Evolutionary conservation across 2,888 invertebrate species (phyloP), one percentile per base, ranked within the genome.

Genomic region (Noctuana brunneofusca): DNA sequence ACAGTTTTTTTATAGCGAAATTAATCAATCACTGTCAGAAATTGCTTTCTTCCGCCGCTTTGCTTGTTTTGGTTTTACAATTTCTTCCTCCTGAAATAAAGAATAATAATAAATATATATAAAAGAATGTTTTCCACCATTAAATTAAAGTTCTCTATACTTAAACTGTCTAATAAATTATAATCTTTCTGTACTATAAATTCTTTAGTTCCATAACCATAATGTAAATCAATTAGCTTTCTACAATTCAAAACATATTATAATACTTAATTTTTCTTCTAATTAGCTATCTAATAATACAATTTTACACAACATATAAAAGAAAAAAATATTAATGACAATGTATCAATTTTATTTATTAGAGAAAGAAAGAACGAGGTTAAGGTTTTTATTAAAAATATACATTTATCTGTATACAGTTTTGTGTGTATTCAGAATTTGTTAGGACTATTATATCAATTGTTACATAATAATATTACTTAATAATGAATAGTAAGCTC

Each of bases 41-140:
- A 96, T 95, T 64, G 96, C 95, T 93, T 96, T 96, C 95, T 97
- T 97, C 87, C 97, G 93, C 82, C 97, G 96, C 87, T 97, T 98
- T 67, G 96, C 95, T 88, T 96, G 96, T 87, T 97, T 97, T 75
- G 96, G 96, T 89, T 97, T 97, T 22, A 96, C 95, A 80, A 97
- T 95, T 90, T 97, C 97, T 88, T 98, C 98, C 82, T 98, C 96
- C 95, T 96, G 87, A 90, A 92, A 72, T 79, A 69, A 58, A 63
- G 38, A 69, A 46, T 20, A 27, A n/a, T n/a, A n/a, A n/a, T n/a
- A n/a, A n/a, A n/a, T n/a, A n/a, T n/a, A n/a, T n/a, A n/a, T n/a
- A n/a, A n/a, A n/a, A n/a, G n/a, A n/a, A n/a, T n/a, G n/a, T n/a
- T n/a, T n/a, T n/a, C n/a, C n/a, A n/a, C n/a, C n/a, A n/a, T n/a